Evolutionary conservation across 2,888 invertebrate species (phyloP), one percentile per base, ranked within the genome.

Genomic region (Drosophila niveifrons): DNA sequence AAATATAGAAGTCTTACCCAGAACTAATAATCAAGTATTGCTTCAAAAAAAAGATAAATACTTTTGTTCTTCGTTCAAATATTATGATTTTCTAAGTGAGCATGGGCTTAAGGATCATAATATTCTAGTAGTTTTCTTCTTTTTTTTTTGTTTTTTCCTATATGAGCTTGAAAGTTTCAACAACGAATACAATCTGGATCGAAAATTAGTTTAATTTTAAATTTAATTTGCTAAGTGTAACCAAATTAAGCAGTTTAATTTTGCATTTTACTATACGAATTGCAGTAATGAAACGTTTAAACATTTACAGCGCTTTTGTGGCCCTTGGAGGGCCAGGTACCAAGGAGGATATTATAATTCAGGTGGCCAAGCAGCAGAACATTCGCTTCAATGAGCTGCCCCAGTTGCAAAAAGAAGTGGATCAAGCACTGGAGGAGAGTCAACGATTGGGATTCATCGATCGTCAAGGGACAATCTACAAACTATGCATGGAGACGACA

Each of bases 321-420:
- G 15, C 65, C 0, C 59, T 78, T 0, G 23, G 34, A 8, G 70
- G 57, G 2, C 55, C 61, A 7, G 53, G 53, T 10, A 75, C 66
- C 53, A 70, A 75, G 23, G 75, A 78, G 71, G 74, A 78, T 10
- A 62, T 78, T 10, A 50, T 74, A 43, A 61, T 78, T 1, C 63
- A 66, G n/a, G 39, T 80, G 28, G 81, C 78, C 43, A 69, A 66
- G 7, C 59, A 73, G 10, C 63, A 63, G 13, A 80, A 80, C 6
- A 66, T 78, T 7, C 64, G 66, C 6, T 78, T 78, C 43, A 73
- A 80, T 4, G 70, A 78, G 7, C 18, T 78, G 17, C 39, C 69
- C 4, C 36, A 46, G 7, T 46, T 78, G 15, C 70, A 70, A 3
- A 70, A 48, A 9, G 75, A 70, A 1, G 74, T 78, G 4, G 66